Evolutionary conservation across 2,888 invertebrate species (phyloP).

Genomic region (Mythimna albipuncta): DNA sequence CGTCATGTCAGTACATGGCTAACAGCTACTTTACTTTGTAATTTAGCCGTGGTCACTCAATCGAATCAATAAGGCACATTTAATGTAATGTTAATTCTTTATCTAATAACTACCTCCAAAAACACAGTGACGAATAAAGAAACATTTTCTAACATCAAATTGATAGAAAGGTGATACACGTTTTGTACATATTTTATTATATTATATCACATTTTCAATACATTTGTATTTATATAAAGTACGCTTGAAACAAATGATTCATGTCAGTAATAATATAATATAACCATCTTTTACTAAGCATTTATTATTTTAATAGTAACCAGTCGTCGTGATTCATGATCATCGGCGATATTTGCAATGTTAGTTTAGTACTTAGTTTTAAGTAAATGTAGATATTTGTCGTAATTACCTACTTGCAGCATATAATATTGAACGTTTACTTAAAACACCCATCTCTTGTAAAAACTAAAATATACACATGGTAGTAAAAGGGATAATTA

Average conservation of each 20-base stretch:
- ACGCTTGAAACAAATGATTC: not conserved
- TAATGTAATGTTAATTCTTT: not conserved
- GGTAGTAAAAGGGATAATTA: not conserved
- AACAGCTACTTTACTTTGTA: not conserved
- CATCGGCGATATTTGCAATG: conserved; percentile 51
- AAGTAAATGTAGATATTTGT: conserved; percentile 48
- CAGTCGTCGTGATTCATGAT: conserved; percentile 20
- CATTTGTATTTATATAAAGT: not conserved
- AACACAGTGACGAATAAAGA: not conserved
- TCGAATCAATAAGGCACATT: not conserved
- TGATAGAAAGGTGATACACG: not conserved
- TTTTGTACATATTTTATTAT: not conserved
- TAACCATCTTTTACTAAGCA: conserved; percentile 34
- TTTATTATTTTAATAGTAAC: conserved; percentile 44
- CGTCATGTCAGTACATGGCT: not conserved
- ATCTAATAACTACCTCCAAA: conserved; percentile 1
- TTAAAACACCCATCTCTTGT: not conserved
- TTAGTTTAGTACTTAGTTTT: conserved; percentile 48
- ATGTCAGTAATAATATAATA: not conserved
- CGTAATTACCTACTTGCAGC: not conserved
- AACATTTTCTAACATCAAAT: not conserved
- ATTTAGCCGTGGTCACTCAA: not conserved
- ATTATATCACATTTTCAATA: conserved; percentile 12
- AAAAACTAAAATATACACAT: not conserved
- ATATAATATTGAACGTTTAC: not conserved